Evolutionary conservation across 2,888 invertebrate species (phyloP).

Genomic region (Spisula solida): DNA sequence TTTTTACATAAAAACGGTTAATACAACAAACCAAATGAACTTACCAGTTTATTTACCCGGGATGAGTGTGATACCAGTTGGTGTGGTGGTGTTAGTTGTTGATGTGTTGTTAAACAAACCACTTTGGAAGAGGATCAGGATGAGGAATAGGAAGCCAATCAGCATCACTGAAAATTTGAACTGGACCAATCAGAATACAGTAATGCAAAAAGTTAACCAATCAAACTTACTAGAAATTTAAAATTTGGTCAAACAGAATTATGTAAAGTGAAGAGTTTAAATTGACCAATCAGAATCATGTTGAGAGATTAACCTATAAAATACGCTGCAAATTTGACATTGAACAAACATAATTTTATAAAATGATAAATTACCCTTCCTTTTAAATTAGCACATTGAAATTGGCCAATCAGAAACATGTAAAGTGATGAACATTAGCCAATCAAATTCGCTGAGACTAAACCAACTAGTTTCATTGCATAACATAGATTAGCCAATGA

Average conservation of each 20-base stretch:
- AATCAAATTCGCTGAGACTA: neutral
- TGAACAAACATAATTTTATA: neutral
- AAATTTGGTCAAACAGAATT: neutral
- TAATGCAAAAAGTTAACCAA: neutral
- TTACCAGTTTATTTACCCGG: conserved; percentile 33
- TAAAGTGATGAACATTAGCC: neutral
- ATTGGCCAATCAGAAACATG: neutral
- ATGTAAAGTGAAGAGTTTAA: neutral
- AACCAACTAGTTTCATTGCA: neutral
- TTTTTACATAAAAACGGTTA: no score
- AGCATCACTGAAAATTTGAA: conserved; percentile 45
- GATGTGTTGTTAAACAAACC: conserved; percentile 44
- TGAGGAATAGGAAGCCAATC: conserved; percentile 48
- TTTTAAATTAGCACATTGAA: no score
- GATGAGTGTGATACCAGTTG: conserved; percentile 34
- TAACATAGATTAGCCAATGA: neutral
- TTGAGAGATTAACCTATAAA: neutral
- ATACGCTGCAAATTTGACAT: neutral
- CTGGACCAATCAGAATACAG: neutral
- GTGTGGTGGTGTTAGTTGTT: conserved; percentile 8
- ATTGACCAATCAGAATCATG: neutral
- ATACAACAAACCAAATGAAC: neutral
- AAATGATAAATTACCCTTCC: no score
- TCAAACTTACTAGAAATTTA: neutral
- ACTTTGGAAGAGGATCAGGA: conserved; percentile 45